These are phyloP conservation scores for Aegithalos caudatus DNA, from an alignment of 2,113 vertebrate species.

Conservation along the genomic window DNA sequence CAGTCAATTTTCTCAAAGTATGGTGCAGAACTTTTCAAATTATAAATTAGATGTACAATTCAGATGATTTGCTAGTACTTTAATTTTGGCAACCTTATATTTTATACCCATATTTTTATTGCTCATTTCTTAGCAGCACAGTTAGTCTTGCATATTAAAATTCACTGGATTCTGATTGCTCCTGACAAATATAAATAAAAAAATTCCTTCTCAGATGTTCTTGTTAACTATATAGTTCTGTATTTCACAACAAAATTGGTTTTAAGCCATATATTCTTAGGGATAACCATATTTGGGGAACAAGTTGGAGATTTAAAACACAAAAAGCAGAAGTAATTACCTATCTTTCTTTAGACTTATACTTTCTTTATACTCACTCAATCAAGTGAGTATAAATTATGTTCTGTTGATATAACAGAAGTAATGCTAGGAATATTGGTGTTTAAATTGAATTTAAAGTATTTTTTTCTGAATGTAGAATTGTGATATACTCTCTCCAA, in stretches of 20 bases:
- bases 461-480: background rate
- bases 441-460: background rate
- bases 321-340: background rate
- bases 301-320: background rate
- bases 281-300: background rate
- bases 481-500: background rate
- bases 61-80: background rate
- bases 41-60: background rate
- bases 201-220: background rate
- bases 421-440: background rate
- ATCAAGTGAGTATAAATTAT: background rate
- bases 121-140: background rate
- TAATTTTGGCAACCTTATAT: background rate
- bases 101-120: background rate
- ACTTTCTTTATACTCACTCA: too few relatives aligned
- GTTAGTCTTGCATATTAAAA: background rate
- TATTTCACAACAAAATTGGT: background rate
- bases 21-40: background rate
- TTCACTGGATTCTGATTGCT: background rate
- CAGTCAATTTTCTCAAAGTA: background rate
- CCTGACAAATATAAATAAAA: background rate
- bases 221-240: background rate
- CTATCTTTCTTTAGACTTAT: background rate
- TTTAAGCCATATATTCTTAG: background rate
- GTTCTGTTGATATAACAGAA: background rate